Base-by-base conservation (phyloP, 2,113 vertebrate genomes). In the Podarcis raffonei region DNA sequence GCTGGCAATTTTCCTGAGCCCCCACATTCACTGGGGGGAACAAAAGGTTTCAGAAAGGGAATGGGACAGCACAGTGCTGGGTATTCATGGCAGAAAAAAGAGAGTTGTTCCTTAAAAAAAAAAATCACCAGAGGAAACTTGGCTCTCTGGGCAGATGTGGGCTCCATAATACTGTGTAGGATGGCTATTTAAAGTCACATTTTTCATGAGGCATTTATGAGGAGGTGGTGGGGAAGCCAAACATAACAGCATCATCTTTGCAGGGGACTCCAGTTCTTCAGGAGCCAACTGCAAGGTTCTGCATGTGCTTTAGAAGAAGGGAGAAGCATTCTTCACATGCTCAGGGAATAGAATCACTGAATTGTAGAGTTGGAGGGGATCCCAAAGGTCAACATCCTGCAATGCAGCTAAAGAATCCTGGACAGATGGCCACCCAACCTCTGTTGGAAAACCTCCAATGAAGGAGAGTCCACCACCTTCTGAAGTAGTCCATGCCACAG, bases 141-240 rank as follows among this genome's bases (percentile, higher is more conserved):
- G 13, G 3, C 39, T 57, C 65, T 86, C 79, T 5, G 74, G 84
- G 12, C 3, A 39, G 6, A 1, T 4, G 0, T 1, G 69, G 4
- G 27, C 62, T 72, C 68, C 0, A 0, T 0, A 68, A 39, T 0
- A 1, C 71, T 27, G 25, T 5, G 0, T 0, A 0, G 85, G 84
- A 68, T 53, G 39, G 57, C 32, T 59, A 25, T 15, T 68, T 72
- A 75, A 78, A 68, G n/a, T 0, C 87, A 37, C 6, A 11, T 66
- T 65, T 25, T n/a, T 16, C 18, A 7, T 13, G 6, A 30, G 68
- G 18, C 25, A 32, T 5, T 62, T 62, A 16, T 37, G 35, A 27
- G 20, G 23, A 5, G 8, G 57, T 53, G 48, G 48, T 53, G 9
- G 8, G 12, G 20, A 30, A 30, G n/a, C 32, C 32, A 6, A 22